Conservation (phyloP, 2,797 vertebrate species). For the Nannoperca australis region DNA sequence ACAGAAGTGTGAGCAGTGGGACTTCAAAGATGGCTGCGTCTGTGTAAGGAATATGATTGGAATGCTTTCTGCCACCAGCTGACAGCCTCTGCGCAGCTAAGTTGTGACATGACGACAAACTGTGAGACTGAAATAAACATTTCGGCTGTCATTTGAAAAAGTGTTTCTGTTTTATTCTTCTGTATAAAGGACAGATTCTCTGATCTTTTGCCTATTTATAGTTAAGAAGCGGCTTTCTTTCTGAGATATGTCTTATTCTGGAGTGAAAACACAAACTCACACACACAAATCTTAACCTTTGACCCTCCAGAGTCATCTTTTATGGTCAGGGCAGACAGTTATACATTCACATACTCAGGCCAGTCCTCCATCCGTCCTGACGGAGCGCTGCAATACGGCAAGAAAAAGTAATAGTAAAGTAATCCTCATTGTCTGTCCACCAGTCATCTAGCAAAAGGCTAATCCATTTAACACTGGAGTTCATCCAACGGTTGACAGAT, state of each 20-base stretch:
- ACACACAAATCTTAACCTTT: conserved; percentile 33
- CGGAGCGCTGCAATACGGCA: conserved; percentile 19
- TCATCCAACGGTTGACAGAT: conserved; percentile 71
- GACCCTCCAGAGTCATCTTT: not conserved
- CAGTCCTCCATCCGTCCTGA: not conserved
- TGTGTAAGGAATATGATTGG: conserved; percentile 42
- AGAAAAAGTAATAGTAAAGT: conserved; percentile 52
- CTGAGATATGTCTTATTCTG: not conserved
- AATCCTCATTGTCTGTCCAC: conserved; percentile 54
- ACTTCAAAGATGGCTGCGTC: conserved; percentile 47
- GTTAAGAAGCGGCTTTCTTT: conserved; percentile 18
- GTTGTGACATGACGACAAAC: conserved; percentile 37
- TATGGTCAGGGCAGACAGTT: not conserved
- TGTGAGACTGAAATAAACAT: conserved; percentile 64
- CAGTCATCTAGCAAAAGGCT: conserved; percentile 59
- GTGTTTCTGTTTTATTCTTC: conserved; percentile 24
- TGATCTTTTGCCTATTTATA: conserved; percentile 52
- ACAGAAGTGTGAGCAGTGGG: conserved; percentile 24
- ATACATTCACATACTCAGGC: conserved; percentile 3
- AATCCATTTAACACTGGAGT: conserved; percentile 69
- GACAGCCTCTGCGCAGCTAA: conserved; percentile 44
- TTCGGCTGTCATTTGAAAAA: conserved; percentile 60
- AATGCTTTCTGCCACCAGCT: conserved; percentile 39
- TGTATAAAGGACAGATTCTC: conserved; percentile 43
- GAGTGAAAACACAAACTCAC: not conserved